Percentiles rank a stretch among this genome's conserved stretches.
These are phyloP conservation scores for Ceratosolen solmsi DNA, from an alignment of 1,140 invertebrate genomes.

Conservation along the genomic window DNA sequence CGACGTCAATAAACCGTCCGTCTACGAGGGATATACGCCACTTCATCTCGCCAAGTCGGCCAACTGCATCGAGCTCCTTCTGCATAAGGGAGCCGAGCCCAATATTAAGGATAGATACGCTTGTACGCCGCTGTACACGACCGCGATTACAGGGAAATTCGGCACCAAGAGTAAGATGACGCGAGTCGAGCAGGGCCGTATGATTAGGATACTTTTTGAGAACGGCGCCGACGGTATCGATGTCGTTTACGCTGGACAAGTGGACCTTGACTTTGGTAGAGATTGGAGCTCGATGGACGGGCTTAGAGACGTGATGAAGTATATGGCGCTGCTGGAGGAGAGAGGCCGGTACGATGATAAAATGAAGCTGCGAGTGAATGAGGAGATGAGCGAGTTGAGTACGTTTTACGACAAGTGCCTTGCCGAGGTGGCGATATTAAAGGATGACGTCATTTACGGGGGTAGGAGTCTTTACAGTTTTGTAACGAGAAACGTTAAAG, in stretches of 20 bases:
- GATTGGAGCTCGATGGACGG: not conserved
- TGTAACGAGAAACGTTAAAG: not conserved
- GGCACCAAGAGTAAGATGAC: not conserved
- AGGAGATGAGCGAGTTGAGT: not conserved
- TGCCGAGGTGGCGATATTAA: not conserved
- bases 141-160: not conserved
- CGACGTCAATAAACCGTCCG: not conserved
- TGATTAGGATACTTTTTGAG: conserved; percentile 2
- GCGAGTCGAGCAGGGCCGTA: conserved; percentile 1
- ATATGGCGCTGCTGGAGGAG: not conserved
- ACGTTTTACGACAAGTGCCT: not conserved
- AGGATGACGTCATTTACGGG: not conserved
- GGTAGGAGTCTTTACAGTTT: not conserved
- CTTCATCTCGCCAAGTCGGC: conserved; percentile 15
- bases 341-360: not conserved
- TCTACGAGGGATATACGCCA: not conserved
- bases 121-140: not conserved
- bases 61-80: not conserved
- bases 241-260: conserved; percentile 1
- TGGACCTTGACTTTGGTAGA: not conserved
- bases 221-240: conserved; percentile 14
- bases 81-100: not conserved
- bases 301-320: not conserved
- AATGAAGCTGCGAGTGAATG: not conserved
- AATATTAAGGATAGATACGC: conserved; percentile 7